Evolutionary conservation across 2,797 vertebrate species (phyloP), one percentile per base, ranked within the genome.

Genomic region (Acrossocheilus wenchowensis): DNA sequence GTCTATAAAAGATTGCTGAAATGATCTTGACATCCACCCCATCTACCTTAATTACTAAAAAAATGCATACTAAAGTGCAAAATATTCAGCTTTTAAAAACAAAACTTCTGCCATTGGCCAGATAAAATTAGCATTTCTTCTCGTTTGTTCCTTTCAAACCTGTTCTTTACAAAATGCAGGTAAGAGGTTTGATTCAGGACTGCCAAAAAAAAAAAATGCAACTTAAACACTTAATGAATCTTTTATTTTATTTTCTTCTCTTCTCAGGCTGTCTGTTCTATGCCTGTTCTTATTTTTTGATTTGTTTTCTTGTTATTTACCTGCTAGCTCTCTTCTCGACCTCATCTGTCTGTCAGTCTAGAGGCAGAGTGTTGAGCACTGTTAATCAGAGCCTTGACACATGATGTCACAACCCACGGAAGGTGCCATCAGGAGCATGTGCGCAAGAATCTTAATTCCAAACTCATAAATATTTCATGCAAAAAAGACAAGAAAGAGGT

Each of bases 391-490:
- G 71, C 41, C 43, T 75, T 89, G 82, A 83, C 81, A 84, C 75
- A 68, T 78, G 60, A 75, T 77, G 86, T 87, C 89, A 83, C 77
- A 83, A 52, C 54, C 60, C 15, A 80, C 50, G 12, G 43, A 71
- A 87, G 84, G 81, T 66, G 80, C 81, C 64, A 78, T 75, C 77
- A 83, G 74, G 45, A 74, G 60, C 60, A 69, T 86, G 60, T 73
- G 69, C 19, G 26, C 62, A 75, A 14, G 82, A 85, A 87, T 88
- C 73, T 82, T 88, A 85, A 88, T 86, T 82, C 84, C 34, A 43
- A 75, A 64, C 60, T 87, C 88, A 89, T 87, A 87, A 54, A 89
- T 87, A 87, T 87, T 89, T 84, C 39, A 85, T 89, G 72, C 26
- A 43, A 45, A 64, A 75, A 81, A 80, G 39, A 71, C 19, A 73